A percentile compares a stretch with the other conserved stretches of the same genome.
Conservation (phyloP, 2,797 vertebrate species). For the Thripadectes ignobilis region DNA sequence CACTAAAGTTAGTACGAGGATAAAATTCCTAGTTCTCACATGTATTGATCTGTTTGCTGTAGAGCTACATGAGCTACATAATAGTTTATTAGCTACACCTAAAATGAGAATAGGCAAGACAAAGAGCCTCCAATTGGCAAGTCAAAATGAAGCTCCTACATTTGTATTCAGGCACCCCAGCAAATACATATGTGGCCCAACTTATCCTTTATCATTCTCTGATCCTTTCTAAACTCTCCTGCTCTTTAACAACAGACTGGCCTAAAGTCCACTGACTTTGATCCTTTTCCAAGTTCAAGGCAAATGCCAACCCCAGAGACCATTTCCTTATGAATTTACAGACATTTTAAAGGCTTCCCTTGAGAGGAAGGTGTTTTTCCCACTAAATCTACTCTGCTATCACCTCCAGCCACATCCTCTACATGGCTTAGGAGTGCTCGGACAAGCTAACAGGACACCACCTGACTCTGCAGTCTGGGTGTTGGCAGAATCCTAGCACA, state of each 20-base stretch:
- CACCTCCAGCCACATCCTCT: not conserved
- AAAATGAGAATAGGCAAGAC: not conserved
- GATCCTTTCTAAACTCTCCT: not conserved
- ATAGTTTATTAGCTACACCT: not conserved
- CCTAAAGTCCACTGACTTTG: not conserved
- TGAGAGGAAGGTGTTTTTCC: not conserved
- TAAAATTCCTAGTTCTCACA: slow-evolving; percentile 31
- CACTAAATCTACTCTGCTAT: not conserved
- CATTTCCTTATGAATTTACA: not conserved
- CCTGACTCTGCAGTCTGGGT: not conserved
- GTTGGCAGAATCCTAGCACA: accelerated
- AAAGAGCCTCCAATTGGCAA: not conserved
- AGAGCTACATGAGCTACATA: slow-evolving; percentile 4
- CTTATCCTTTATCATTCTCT: not conserved
- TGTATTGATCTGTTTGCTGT: slow-evolving; percentile 29
- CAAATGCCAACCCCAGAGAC: not conserved
- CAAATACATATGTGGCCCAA: not conserved
- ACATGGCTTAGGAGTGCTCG: accelerated
- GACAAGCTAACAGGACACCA: not conserved
- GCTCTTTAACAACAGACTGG: not conserved
- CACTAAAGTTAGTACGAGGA: not conserved
- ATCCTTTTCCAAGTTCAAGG: not conserved
- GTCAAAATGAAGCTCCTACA: not conserved
- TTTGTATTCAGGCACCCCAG: not conserved
- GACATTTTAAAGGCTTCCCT: not conserved